These are phyloP conservation scores for Gyrodactylus salaris DNA, from an alignment of 1,140 invertebrate species.

Conservation along the genomic window DNA sequence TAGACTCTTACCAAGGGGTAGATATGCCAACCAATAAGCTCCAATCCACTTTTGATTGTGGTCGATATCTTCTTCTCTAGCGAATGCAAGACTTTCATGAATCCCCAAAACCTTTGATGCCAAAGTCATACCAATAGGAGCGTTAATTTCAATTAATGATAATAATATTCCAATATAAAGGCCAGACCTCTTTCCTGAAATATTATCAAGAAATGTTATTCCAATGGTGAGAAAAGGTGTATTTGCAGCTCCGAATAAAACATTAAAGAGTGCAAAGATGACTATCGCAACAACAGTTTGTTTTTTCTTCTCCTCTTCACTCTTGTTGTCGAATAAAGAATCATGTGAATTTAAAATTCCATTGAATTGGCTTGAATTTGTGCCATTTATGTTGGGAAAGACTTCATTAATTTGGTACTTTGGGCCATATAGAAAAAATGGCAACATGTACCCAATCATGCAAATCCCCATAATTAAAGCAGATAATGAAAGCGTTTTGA, in stretches of 20 bases:
- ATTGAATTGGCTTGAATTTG: not conserved
- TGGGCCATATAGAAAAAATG: not conserved
- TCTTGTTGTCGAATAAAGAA: too few species aligned
- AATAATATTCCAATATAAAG: not conserved
- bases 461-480: not conserved
- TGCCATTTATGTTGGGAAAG: not conserved
- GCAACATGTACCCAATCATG: not conserved
- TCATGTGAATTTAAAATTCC: too few species aligned
- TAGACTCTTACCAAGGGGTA: not conserved
- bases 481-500: not conserved
- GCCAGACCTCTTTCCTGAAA: not conserved
- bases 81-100: not conserved
- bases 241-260: not conserved
- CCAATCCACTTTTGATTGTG: too few species aligned
- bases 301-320: too few species aligned
- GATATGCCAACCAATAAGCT: not conserved
- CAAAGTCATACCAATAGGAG: not conserved
- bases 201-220: not conserved
- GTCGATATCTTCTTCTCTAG: not conserved
- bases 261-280: not conserved
- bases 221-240: not conserved
- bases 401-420: not conserved
- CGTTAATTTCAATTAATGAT: not conserved
- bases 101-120: not conserved
- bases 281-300: too few species aligned